These are phyloP conservation scores for Macroteleia sp. DNA, from an alignment of 2,888 invertebrate species.

Conservation along the genomic window DNA sequence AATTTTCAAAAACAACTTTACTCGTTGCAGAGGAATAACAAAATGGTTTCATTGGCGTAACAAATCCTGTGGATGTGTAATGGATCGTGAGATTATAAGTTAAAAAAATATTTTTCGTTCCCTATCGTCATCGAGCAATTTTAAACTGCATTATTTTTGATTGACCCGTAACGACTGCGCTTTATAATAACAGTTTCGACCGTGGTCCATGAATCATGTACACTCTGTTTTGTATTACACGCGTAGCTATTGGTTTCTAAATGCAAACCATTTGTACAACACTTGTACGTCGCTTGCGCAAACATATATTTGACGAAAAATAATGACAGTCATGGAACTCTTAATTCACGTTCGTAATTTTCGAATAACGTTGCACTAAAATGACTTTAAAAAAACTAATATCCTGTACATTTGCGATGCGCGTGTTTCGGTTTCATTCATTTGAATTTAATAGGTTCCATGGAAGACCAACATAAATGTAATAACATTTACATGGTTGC, in stretches of 20 bases:
- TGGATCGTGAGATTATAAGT: too few relatives aligned
- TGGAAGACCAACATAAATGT: slow-evolving; percentile 18
- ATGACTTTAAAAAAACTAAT: slow-evolving; percentile 24
- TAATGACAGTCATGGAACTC: slow-evolving; percentile 25
- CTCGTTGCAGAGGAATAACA: too few relatives aligned
- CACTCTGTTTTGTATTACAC: slow-evolving; percentile 27
- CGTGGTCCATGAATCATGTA: slow-evolving; percentile 21
- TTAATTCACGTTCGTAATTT: slow-evolving; percentile 17
- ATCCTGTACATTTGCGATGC: too few relatives aligned
- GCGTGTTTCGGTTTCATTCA: slow-evolving; percentile 23
- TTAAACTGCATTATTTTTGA: slow-evolving; percentile 28
- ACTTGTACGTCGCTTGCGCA: neutral
- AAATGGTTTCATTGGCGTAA: too few relatives aligned
- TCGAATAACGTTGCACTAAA: neutral
- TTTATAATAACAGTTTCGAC: slow-evolving; percentile 29
- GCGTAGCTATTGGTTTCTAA: slow-evolving; percentile 22
- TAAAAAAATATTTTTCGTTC: too few relatives aligned
- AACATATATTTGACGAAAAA: slow-evolving; percentile 12
- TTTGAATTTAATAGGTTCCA: slow-evolving; percentile 20
- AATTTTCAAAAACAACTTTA: too few relatives aligned
- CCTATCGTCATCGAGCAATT: too few relatives aligned
- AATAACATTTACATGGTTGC: slow-evolving; percentile 37
- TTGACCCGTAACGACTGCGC: slow-evolving; percentile 27
- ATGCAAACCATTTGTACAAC: slow-evolving; percentile 24
- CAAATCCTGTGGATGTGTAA: too few relatives aligned